Percentiles rank a stretch among this genome's conserved stretches.
These are phyloP conservation scores for Pygoscelis adeliae DNA, from an alignment of 2,113 vertebrate genomes.

Conservation along the genomic window DNA sequence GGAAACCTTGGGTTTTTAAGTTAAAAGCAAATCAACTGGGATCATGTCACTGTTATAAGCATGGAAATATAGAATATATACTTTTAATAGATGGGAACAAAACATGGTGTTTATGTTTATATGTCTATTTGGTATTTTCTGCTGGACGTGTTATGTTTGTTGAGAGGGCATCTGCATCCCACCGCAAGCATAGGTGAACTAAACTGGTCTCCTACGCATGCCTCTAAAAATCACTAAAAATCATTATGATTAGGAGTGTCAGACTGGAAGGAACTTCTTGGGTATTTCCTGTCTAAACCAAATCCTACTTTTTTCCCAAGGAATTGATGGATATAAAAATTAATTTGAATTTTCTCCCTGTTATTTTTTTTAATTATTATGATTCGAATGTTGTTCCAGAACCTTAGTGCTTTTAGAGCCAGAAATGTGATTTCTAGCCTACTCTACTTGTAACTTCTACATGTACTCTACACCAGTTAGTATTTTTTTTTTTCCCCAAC, in stretches of 20 bases:
- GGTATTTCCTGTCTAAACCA: background rate
- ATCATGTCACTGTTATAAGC: background rate
- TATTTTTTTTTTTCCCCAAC: background rate
- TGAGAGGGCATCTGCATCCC: background rate
- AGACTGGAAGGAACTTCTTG: background rate
- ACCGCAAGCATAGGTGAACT: accelerated
- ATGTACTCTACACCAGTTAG: no score
- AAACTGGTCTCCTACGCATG: accelerated
- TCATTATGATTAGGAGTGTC: background rate
- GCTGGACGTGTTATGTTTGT: background rate
- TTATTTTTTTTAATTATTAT: background rate
- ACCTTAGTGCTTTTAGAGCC: background rate
- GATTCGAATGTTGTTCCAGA: background rate
- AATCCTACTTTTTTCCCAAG: background rate
- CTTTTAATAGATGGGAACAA: background rate
- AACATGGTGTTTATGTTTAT: accelerated
- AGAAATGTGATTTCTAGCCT: background rate
- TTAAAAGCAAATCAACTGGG: background rate
- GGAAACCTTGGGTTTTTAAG: background rate
- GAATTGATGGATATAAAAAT: background rate
- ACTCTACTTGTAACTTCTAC: background rate
- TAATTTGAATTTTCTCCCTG: background rate
- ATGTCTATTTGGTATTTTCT: background rate
- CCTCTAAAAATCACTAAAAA: background rate
- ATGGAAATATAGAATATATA: accelerated